Evolutionary conservation across 2,888 invertebrate species (phyloP).

Genomic region (Atethmia centrago): DNA sequence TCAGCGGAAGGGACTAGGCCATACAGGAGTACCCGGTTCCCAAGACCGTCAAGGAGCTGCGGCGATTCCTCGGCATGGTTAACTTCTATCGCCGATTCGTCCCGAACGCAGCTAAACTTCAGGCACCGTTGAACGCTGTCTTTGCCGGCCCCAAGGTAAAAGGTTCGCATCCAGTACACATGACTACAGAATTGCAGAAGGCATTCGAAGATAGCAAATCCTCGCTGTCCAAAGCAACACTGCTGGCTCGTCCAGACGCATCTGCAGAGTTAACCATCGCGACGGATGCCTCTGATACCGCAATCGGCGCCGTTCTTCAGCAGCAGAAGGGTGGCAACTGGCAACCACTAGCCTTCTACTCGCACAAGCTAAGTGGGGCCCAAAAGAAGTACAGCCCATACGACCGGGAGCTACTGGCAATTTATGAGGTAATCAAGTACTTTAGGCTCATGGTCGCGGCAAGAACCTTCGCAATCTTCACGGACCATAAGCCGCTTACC

Average conservation of each 20-base stretch:
- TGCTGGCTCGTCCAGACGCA: background rate
- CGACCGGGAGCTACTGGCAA: background rate
- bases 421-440: background rate
- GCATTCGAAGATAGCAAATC: background rate
- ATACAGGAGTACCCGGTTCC: background rate
- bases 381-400: background rate
- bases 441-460: background rate
- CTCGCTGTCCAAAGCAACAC: background rate
- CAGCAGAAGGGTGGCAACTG: background rate
- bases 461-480: background rate
- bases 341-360: background rate
- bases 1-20: background rate
- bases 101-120: background rate
- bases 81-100: slow-evolving; percentile 2
- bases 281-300: background rate
- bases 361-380: background rate
- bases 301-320: background rate
- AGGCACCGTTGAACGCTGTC: background rate
- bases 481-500: background rate
- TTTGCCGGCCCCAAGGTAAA: background rate
- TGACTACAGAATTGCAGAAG: background rate
- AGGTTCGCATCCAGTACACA: background rate
- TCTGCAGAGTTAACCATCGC: background rate
- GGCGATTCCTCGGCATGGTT: background rate
- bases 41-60: background rate